A percentile compares a stretch with the other conserved stretches of the same genome.
Evolutionary conservation across 2,113 vertebrate species (phyloP).

Genomic region (Elephas maximus): DNA sequence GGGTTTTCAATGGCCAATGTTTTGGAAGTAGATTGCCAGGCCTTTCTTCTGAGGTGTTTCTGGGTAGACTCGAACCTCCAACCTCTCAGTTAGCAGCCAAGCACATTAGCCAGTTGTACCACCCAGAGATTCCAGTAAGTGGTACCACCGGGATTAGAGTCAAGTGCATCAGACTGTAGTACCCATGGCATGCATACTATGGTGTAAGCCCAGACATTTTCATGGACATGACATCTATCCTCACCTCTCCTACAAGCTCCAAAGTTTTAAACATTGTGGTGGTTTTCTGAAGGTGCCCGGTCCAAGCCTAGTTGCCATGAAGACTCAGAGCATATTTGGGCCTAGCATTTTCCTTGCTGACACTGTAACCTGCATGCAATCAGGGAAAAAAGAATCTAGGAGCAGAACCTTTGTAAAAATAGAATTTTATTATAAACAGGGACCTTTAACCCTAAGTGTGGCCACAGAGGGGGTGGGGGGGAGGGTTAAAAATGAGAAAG

Average conservation of each 20-base stretch:
- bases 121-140: too few relatives aligned
- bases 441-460: background rate
- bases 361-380: background rate
- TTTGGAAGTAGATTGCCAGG: background rate
- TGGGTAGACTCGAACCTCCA: too few relatives aligned
- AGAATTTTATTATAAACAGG: background rate
- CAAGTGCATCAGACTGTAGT: accelerated
- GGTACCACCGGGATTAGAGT: background rate
- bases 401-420: background rate
- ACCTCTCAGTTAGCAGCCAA: too few relatives aligned
- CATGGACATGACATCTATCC: background rate
- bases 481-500: background rate
- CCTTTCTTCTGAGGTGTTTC: background rate
- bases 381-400: background rate
- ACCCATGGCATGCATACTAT: background rate
- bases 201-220: accelerated
- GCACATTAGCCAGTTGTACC: too few relatives aligned
- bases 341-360: background rate
- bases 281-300: background rate
- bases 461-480: background rate
- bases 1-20: background rate
- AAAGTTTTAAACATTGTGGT: background rate
- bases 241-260: background rate
- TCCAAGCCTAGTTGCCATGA: background rate
- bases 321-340: background rate